Evolutionary conservation across 2,797 vertebrate genomes (phyloP), one percentile per base, ranked within the genome.

Genomic region (Acanthurus leucopareius): DNA sequence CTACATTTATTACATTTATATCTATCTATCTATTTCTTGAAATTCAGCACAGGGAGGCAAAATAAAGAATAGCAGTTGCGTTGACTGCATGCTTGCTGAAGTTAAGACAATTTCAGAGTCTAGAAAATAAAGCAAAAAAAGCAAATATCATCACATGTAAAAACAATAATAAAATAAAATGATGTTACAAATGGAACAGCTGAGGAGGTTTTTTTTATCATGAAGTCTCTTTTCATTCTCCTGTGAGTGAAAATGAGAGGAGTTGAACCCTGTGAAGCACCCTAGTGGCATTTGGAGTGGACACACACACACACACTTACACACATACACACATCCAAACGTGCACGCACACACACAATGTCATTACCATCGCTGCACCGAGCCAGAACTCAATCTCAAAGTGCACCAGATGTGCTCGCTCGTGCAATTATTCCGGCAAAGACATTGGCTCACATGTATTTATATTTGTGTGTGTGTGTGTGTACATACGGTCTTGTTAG

Each of bases 321-420:
- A 28, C 61, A 54, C 58, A 49, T 67, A 65, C 66, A 63, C 82
- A 79, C 85, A 84, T 75, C 75, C 67, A 83, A 85, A 80, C 88
- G 82, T 83, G 62, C 79, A 56, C 86, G 40, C 71, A 49, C 79
- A 83, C 84, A 76, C 84, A 79, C 85, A 69, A 86, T 69, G 83
- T 92, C 90, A 94, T 94, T 94, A 94, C 91, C 92, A 91, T 93
- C 82, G 86, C 90, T 75, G 88, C 89, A 76, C 82, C 47, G 83
- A 89, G 93, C 92, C 93, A 91, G 84, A 93, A 92, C 93, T 93
- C 92, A 49, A 90, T 94, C 92, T 94, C 93, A 95, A 94, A 95
- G 94, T 95, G 92, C 94, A 94, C 94, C 95, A 95, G 94, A 96
- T 95, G 94, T 95, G 89, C 89, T 91, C 79, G 87, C 93, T 92